These are phyloP conservation scores for Heterodera carotae DNA, from an alignment of 1,140 invertebrate genomes.

Conservation along the genomic window DNA sequence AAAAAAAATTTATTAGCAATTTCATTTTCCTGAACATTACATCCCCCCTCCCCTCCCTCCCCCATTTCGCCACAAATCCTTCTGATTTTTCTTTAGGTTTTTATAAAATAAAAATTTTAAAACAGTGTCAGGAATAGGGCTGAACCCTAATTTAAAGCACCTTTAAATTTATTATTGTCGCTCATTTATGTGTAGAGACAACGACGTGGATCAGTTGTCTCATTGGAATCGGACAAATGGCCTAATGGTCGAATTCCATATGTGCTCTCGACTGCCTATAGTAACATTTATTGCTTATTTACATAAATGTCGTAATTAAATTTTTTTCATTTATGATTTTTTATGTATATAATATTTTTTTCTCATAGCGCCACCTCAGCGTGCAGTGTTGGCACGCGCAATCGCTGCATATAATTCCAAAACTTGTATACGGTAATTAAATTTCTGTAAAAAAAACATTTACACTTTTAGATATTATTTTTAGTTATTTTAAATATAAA, in stretches of 20 bases:
- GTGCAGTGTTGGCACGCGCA: slow-evolving; percentile 59
- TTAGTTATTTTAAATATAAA: not conserved
- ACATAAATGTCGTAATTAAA: slow-evolving; percentile 18
- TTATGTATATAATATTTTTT: slow-evolving; percentile 11
- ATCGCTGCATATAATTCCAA: slow-evolving; percentile 57
- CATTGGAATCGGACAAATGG: slow-evolving; percentile 64
- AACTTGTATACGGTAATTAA: slow-evolving; percentile 57
- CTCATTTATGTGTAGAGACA: slow-evolving; percentile 29
- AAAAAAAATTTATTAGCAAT: too few species aligned
- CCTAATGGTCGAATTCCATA: slow-evolving; percentile 61
- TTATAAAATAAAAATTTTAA: too few species aligned
- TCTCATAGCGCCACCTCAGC: slow-evolving; percentile 55
- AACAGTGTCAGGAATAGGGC: too few species aligned
- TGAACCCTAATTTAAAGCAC: too few species aligned
- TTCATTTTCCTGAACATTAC: too few species aligned
- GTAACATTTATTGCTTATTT: slow-evolving; percentile 41
- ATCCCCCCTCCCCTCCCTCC: too few species aligned
- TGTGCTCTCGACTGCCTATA: slow-evolving; percentile 61
- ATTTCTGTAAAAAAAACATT: too few species aligned
- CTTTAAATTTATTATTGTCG: slow-evolving; percentile 9
- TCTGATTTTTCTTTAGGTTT: too few species aligned
- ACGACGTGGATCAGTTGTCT: slow-evolving; percentile 55
- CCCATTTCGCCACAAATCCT: too few species aligned
- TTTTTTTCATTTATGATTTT: slow-evolving; percentile 12
- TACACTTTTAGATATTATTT: too few species aligned